Percentiles rank a stretch among this genome's conserved stretches.
These are phyloP conservation scores for Macrotrachela quadricornifera DNA, from an alignment of 1,140 invertebrate genomes.

Conservation along the genomic window DNA sequence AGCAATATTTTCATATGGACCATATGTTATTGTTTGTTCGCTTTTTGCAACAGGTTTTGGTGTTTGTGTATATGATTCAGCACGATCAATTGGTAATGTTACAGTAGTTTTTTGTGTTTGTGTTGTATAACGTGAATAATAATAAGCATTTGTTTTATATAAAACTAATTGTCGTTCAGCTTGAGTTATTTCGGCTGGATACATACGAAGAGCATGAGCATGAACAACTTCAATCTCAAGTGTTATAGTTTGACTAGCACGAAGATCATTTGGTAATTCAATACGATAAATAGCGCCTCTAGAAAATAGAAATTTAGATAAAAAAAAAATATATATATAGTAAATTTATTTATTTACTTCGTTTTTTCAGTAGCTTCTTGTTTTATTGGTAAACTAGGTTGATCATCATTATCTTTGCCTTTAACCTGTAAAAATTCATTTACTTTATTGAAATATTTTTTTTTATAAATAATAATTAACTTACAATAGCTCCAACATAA, in stretches of 20 bases:
- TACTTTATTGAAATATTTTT: too few species aligned
- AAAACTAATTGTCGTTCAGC: slow-evolving; percentile 75
- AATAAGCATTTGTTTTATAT: slow-evolving; percentile 58
- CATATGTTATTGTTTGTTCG: slow-evolving; percentile 59
- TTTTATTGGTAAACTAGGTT: too few species aligned
- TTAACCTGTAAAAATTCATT: background rate
- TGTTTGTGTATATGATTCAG: slow-evolving; percentile 62
- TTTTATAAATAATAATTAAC: too few species aligned
- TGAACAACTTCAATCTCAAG: slow-evolving; percentile 32
- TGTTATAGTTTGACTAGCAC: background rate
- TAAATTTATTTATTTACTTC: too few species aligned
- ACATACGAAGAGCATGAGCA: slow-evolving; percentile 50
- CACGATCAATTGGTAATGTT: slow-evolving; percentile 46
- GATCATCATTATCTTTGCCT: background rate
- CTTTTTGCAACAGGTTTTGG: slow-evolving; percentile 55
- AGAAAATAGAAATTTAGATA: too few species aligned
- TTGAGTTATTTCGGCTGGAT: slow-evolving; percentile 65
- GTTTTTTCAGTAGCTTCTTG: too few species aligned
- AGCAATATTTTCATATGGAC: slow-evolving; percentile 54
- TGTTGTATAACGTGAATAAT: slow-evolving; percentile 58
- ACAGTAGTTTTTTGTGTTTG: slow-evolving; percentile 57
- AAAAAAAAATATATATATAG: too few species aligned
- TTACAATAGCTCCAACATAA: slow-evolving; percentile 5
- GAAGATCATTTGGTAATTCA: background rate
- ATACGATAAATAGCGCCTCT: background rate